phyloP scores from a whole-genome alignment of 1,140 invertebrate species.

The Telenomus remus region DNA sequence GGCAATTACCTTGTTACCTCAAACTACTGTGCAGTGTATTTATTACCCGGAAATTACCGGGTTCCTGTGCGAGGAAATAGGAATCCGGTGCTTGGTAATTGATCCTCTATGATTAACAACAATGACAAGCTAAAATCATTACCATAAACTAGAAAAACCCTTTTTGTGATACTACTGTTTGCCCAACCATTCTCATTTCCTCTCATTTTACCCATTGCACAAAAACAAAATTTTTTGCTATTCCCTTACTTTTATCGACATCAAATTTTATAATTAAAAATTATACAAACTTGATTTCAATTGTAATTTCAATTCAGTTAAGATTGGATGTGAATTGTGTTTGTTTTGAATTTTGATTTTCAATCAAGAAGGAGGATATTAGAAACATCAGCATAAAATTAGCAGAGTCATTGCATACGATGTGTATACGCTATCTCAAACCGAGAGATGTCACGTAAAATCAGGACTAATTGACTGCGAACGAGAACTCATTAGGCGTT shows the following conservation, averaged over 20 bases:
- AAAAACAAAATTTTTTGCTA: too few species aligned
- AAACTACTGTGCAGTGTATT: conserved; percentile 34
- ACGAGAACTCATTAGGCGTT: conserved; percentile 66
- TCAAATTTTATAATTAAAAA: too few species aligned
- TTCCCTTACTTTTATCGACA: too few species aligned
- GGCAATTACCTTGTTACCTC: conserved; percentile 37
- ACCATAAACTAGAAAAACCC: not conserved
- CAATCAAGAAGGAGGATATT: not conserved
- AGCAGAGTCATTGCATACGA: conserved; percentile 22
- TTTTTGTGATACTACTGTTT: not conserved
- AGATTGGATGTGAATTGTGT: too few species aligned
- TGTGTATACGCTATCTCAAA: not conserved
- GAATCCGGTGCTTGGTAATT: conserved; percentile 48
- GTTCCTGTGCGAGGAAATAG: conserved; percentile 55
- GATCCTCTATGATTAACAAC: conserved; percentile 49
- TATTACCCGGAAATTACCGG: conserved; percentile 54
- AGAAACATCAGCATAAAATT: conserved; percentile 41
- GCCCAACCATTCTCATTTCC: not conserved
- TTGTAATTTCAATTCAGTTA: too few species aligned
- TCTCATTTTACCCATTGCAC: not conserved
- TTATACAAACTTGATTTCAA: too few species aligned
- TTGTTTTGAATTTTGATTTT: too few species aligned
- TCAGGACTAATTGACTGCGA: conserved; percentile 66
- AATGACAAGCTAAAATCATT: conserved; percentile 26
- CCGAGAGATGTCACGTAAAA: conserved; percentile 37